Base-by-base conservation (phyloP, 2,113 vertebrate species). In the Pteronura brasiliensis region DNA sequence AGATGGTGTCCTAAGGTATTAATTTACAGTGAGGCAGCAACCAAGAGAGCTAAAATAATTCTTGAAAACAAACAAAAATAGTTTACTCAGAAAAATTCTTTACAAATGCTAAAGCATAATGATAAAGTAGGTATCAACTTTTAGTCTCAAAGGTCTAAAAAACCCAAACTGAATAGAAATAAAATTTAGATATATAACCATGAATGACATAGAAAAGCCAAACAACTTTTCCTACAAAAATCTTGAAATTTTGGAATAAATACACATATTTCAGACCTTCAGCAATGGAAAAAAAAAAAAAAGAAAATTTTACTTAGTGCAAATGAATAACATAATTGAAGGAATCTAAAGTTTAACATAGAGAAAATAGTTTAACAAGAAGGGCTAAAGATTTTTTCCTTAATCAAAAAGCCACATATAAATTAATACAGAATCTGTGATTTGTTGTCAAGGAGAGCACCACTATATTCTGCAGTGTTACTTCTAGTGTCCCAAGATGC, bases 171-270 rank as follows among this genome's bases (percentile, higher is more conserved):
- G 36, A 65, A 93, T 87, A 21, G 39, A n/a, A 87, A 63, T 21
- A 17, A 94, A 92, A 42, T 89, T 15, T 65, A 65, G 11, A 34
- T 65, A 59, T 61, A 44, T 47, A 90, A 79, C 42, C 6, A 72
- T 55, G 86, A 93, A 61, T 42, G 6, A 13, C 20, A 72, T 36
- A 0, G 12, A 65, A 72, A 23, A 90, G 9, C 39, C 59, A 47
- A 52, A 63, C 6, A 55, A 8, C 7, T 25, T 79, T 77, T 90
- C 18, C 31, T 87, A 61, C 1, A 76, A 87, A 90, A 76, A 52
- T 61, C n/a, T 59, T 93, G 36, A 97, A 84, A 39, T 93, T 15
- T 27, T 67, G 42, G 44, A 80, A 91, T 83, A 81, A 86, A 91
- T 85, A 12, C 3, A 44, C 1, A 44, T 55, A 52, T 79, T 91